Conservation (phyloP, 2,797 vertebrate species). For the Halcyon smyrnensis region DNA sequence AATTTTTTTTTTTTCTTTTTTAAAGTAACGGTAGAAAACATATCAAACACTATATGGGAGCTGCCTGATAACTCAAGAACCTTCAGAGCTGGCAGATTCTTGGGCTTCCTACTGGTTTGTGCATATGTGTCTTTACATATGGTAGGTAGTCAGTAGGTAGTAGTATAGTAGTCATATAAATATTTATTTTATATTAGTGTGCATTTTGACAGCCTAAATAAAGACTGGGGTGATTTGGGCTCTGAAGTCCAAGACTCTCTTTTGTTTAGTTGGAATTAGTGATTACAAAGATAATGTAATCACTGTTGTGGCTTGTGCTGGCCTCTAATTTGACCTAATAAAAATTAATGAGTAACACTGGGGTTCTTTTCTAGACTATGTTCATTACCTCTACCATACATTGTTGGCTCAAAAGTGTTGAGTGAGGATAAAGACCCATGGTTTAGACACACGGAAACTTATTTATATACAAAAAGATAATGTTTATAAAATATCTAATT, state of each 20-base stretch:
- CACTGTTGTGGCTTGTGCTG: too few relatives aligned
- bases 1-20: neutral
- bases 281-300: too few relatives aligned
- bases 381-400: neutral
- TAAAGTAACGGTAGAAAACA: neutral
- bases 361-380: neutral
- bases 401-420: neutral
- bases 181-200: neutral
- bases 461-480: neutral
- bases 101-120: neutral
- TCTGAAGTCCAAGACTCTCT: neutral
- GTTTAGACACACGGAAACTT: neutral
- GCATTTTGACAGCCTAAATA: neutral
- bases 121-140: conserved; percentile 11
- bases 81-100: neutral
- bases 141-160: neutral
- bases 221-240: neutral
- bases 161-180: neutral
- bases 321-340: too few relatives aligned
- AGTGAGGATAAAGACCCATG: neutral
- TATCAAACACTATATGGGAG: neutral
- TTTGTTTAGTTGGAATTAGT: too few relatives aligned
- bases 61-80: conserved; percentile 15
- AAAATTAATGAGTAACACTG: neutral
- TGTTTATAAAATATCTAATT: neutral